Percentiles rank a stretch among this genome's conserved stretches.
phyloP scores from a whole-genome alignment of 2,113 vertebrate genomes.

The Tupaia chinensis region DNA sequence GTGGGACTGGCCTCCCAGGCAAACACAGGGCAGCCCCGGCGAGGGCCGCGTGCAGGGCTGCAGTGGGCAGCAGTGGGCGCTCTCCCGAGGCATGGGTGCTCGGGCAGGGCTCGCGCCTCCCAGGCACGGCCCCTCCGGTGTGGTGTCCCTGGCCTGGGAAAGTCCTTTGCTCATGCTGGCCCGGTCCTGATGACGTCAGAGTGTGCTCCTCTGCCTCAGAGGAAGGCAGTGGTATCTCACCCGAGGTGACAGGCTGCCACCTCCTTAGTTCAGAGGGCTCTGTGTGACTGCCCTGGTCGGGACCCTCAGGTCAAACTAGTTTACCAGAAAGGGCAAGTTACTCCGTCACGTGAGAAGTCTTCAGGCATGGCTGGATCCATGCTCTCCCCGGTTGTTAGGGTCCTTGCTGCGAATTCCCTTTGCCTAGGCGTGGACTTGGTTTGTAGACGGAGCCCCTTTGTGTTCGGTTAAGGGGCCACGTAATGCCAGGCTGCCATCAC shows the following conservation, averaged over 20 bases:
- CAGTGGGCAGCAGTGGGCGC: neutral
- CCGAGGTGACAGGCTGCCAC: no score
- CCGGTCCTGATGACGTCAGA: neutral
- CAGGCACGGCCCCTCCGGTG: neutral
- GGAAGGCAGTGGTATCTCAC: neutral
- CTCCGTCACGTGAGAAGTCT: neutral
- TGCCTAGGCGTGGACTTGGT: neutral
- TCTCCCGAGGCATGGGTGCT: neutral
- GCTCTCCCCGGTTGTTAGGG: neutral
- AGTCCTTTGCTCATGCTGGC: neutral
- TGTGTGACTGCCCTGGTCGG: neutral
- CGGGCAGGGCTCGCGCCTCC: neutral
- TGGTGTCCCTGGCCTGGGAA: neutral
- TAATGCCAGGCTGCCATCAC: neutral
- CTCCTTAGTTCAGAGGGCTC: neutral
- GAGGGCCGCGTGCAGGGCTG: neutral
- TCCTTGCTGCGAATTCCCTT: neutral
- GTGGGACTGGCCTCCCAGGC: neutral
- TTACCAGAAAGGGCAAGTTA: neutral
- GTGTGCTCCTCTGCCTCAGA: neutral
- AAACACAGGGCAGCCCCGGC: neutral
- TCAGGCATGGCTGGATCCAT: constrained; percentile 7
- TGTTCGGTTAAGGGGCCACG: neutral
- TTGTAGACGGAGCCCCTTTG: neutral
- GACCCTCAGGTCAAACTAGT: neutral